Percentiles rank a stretch among this genome's conserved stretches.
These are phyloP conservation scores for Drosophila punjabiensis DNA, from an alignment of 1,140 invertebrate genomes.

Conservation along the genomic window DNA sequence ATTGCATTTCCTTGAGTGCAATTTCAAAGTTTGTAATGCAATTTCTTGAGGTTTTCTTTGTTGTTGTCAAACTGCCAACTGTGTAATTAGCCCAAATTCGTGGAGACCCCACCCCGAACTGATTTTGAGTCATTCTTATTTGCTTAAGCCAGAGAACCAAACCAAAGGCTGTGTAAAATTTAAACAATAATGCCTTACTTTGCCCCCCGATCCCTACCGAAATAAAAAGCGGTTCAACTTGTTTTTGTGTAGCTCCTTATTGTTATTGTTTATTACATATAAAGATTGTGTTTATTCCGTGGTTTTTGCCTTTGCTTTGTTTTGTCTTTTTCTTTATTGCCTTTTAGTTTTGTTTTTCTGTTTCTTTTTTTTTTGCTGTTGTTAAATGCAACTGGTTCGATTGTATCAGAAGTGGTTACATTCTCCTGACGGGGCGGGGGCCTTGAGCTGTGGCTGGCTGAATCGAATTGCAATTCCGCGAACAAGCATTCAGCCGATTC, in stretches of 20 bases:
- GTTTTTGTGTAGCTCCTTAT: constrained; percentile 57
- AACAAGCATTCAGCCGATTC: constrained; percentile 33
- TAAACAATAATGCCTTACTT: constrained; percentile 25
- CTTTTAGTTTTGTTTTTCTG: constrained; percentile 32
- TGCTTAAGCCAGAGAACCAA: constrained; percentile 22
- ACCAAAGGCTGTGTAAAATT: constrained; percentile 29
- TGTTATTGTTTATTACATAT: constrained; percentile 64
- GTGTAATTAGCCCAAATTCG: constrained; percentile 48
- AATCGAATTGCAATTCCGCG: constrained; percentile 74
- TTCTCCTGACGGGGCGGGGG: constrained; percentile 62
- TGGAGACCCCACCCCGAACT: constrained; percentile 34
- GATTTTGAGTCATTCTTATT: constrained; percentile 43
- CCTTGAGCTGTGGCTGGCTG: constrained; percentile 57
- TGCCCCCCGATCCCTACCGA: neutral
- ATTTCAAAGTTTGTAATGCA: neutral
- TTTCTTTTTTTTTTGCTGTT: constrained; percentile 22
- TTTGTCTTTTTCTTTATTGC: constrained; percentile 20
- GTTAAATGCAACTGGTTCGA: constrained; percentile 59
- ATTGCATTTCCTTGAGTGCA: constrained; percentile 9
- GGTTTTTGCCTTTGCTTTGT: constrained; percentile 31
- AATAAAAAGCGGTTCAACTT: constrained; percentile 67
- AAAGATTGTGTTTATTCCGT: constrained; percentile 56
- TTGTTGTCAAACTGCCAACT: constrained; percentile 6
- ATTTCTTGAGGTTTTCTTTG: constrained; percentile 22
- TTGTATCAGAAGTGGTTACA: constrained; percentile 61